phyloP scores from a whole-genome alignment of 2,113 vertebrate species.

The Okapia johnstoni region DNA sequence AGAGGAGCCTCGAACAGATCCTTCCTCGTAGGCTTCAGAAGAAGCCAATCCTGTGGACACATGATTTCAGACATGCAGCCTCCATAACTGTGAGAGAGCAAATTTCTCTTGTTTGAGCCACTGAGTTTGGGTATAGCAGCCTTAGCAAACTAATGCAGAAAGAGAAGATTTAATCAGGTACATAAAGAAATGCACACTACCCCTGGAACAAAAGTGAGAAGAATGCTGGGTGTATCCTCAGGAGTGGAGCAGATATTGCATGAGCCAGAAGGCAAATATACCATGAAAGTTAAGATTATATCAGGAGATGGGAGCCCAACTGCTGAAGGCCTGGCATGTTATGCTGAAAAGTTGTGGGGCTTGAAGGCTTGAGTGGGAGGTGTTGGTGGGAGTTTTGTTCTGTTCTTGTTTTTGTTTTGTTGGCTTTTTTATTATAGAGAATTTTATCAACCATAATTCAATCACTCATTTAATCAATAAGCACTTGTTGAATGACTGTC shows the following conservation, averaged over 20 bases:
- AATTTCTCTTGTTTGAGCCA: not conserved
- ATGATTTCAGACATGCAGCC: not conserved
- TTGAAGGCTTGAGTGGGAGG: not conserved
- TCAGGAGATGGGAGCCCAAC: not conserved
- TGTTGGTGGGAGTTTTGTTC: not conserved
- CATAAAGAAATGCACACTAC: not conserved
- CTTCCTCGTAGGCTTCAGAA: not conserved
- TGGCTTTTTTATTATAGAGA: not conserved
- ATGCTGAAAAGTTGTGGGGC: not conserved
- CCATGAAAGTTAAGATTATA: not conserved
- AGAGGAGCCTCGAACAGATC: not conserved
- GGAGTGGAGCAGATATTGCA: not conserved
- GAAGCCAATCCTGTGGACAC: not conserved
- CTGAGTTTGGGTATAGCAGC: not conserved
- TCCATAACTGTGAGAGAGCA: not conserved
- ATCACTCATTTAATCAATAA: constrained; percentile 6
- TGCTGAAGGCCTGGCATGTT: not conserved
- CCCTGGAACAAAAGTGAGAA: not conserved
- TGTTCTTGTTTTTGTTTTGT: not conserved
- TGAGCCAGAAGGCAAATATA: not conserved
- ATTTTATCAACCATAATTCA: not conserved
- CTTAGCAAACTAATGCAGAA: not conserved
- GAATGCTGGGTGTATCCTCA: not conserved
- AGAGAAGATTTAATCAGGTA: not conserved
- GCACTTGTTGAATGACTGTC: not conserved